Evolutionary conservation across 2,888 invertebrate genomes (phyloP), one percentile per base, ranked within the genome.

Genomic region (Brachypalpus laphriformis): DNA sequence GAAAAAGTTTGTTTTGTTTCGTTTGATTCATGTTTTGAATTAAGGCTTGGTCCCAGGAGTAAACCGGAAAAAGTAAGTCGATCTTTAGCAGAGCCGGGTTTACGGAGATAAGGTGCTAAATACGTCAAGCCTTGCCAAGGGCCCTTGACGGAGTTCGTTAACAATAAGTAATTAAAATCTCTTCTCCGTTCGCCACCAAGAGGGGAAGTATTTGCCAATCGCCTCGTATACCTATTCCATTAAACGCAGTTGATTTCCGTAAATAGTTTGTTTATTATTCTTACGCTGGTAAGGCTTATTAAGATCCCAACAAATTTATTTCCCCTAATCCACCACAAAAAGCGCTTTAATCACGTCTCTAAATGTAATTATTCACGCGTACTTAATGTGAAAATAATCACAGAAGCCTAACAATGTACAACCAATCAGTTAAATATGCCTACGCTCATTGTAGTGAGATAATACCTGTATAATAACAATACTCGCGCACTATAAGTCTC

Each of bases 381-480:
- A 18, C 18, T 37, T 51, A 51, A 63, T 63, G 51, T 9, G 28
- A 14, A 40, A 28, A 51, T 63, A 61, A 72, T 63, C 28, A 28
- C 59, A 14, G 9, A 42, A 42, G n/a, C 34, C 20, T 22, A 18
- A 56, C 68, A 56, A 47, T 28, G 14, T 40, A 31, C 42, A 18
- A 7, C 51, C 34, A 61, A 72, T 51, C 49, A 72, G 49, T 22
- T 61, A 16, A 47, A 28, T 18, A 56, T 18, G 56, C 28, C 28
- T 66, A 51, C 9, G 22, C 16, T 42, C 61, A 28, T 61, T 42
- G 28, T 16, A 9, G 28, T 28, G 28, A 22, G 47, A 47, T n/a
- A 47, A 65, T 25, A 25, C n/a, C n/a, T n/a, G n/a, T 4, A 25
- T 49, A 49, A 31, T 6, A 65, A 49, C 34, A 49, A 49, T 37